Percentiles rank a stretch among this genome's conserved stretches.
Conservation (phyloP, 1,140 invertebrate genomes). For the Pemphigus obesinymphae region DNA sequence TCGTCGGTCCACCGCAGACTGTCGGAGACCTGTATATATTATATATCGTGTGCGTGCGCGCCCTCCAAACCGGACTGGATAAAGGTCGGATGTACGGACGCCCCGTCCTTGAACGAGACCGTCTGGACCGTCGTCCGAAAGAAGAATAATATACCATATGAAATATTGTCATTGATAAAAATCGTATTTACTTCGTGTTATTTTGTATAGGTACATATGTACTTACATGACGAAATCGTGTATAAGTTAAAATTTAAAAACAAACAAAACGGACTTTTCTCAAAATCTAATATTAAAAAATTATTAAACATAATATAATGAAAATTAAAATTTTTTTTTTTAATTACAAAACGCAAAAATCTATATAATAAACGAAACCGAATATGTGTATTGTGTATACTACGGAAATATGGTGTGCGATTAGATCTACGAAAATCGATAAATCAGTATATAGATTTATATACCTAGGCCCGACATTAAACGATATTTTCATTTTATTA, state of each 20-base stretch:
- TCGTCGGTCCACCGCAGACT: background rate
- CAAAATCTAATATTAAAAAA: no score
- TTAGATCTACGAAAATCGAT: background rate
- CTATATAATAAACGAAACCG: no score
- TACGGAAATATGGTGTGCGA: background rate
- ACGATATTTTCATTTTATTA: no score
- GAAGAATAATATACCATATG: background rate
- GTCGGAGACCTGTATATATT: background rate
- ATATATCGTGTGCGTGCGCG: background rate
- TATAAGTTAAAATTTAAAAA: background rate
- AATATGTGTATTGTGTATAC: no score
- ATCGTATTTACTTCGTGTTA: background rate
- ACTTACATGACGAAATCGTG: background rate
- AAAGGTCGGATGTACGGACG: background rate
- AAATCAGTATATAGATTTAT: no score
- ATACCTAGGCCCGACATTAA: no score
- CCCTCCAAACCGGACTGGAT: conserved; percentile 16
- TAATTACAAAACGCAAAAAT: background rate
- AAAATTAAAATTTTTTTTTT: no score
- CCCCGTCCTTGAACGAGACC: conserved; percentile 14
- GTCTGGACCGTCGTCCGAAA: conserved; percentile 2
- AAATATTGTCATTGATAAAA: conserved; percentile 29
- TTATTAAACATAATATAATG: no score
- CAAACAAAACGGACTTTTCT: background rate
- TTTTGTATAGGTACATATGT: background rate